These are phyloP conservation scores for Pollimyrus isidori DNA, from an alignment of 2,113 vertebrate species.

Conservation along the genomic window DNA sequence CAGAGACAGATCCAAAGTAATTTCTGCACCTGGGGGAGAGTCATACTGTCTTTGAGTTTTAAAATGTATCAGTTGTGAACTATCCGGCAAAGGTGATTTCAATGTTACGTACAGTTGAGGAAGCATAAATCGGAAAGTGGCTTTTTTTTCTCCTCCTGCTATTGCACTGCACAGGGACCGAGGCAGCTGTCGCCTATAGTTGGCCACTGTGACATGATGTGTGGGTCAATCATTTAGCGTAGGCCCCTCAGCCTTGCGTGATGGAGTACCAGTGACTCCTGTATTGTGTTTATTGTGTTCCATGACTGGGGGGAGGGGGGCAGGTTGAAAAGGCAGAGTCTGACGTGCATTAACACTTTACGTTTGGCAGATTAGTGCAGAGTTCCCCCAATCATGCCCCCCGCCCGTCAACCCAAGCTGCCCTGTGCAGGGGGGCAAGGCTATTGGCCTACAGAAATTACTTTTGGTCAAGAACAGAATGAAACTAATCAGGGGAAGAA, in stretches of 20 bases:
- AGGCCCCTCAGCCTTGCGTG: constrained; percentile 12
- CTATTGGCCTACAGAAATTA: constrained; percentile 47
- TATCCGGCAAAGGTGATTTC: background rate
- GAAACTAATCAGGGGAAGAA: constrained; percentile 15
- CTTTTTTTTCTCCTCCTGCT: background rate
- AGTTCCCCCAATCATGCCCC: background rate
- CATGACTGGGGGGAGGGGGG: background rate
- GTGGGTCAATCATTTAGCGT: constrained; percentile 15
- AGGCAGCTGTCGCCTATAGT: constrained; percentile 22
- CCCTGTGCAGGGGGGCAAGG: constrained; percentile 26
- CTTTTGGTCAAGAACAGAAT: constrained; percentile 13
- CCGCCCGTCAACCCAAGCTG: constrained; percentile 26
- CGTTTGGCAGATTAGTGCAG: constrained; percentile 43
- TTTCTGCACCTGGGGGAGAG: constrained; percentile 1
- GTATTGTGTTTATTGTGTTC: constrained; percentile 34
- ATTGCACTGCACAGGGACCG: background rate
- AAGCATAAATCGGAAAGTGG: constrained; percentile 8
- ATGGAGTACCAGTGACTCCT: constrained; percentile 18
- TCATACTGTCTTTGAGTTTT: background rate
- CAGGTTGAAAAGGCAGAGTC: background rate
- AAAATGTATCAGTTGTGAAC: background rate
- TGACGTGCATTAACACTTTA: constrained; percentile 37
- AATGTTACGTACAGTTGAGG: constrained; percentile 7
- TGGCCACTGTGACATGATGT: constrained; percentile 17
- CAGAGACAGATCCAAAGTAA: background rate